A percentile compares a stretch with the other conserved stretches of the same genome.
Conservation (phyloP, 1,140 invertebrate species). For the Drosophila parabipectinata region DNA sequence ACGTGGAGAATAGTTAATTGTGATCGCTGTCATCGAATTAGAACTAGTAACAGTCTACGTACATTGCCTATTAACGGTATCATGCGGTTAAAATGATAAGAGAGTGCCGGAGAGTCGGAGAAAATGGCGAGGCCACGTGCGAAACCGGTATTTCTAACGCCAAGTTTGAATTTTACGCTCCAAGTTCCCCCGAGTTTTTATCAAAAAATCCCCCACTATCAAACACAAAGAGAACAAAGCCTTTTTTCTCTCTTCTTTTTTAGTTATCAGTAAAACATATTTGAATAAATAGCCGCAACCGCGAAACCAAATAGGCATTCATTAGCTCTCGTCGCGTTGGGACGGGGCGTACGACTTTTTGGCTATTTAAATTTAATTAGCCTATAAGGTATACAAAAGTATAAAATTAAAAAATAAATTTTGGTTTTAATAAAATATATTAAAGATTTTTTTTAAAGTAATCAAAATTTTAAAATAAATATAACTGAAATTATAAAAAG, state of each 20-base stretch:
- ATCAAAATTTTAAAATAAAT: not conserved
- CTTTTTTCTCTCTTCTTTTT: slow-evolving; percentile 10
- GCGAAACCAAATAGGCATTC: slow-evolving; percentile 46
- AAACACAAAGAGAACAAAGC: not conserved
- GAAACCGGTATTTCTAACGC: slow-evolving; percentile 25
- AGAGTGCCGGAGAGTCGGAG: slow-evolving; percentile 1
- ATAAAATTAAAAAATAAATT: not conserved
- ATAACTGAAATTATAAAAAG: not conserved
- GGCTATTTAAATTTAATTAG: slow-evolving; percentile 28
- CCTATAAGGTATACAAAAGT: slow-evolving; percentile 26
- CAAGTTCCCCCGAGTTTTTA: slow-evolving; percentile 29
- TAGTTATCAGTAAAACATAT: slow-evolving; percentile 36
- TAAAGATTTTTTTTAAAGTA: not conserved
- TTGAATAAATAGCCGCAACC: slow-evolving; percentile 58
- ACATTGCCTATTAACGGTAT: slow-evolving; percentile 12
- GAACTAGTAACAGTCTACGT: slow-evolving; percentile 3
- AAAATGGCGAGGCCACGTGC: slow-evolving; percentile 6
- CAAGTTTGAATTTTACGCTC: slow-evolving; percentile 17
- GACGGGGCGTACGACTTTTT: slow-evolving; percentile 9
- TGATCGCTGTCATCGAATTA: slow-evolving; percentile 51
- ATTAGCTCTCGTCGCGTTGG: slow-evolving; percentile 13
- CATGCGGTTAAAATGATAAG: slow-evolving; percentile 30
- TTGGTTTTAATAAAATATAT: too few species aligned
- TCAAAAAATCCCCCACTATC: slow-evolving; percentile 61
- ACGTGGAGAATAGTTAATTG: slow-evolving; percentile 37